phyloP scores from a whole-genome alignment of 2,888 invertebrate genomes.

The Fragum fragum region DNA sequence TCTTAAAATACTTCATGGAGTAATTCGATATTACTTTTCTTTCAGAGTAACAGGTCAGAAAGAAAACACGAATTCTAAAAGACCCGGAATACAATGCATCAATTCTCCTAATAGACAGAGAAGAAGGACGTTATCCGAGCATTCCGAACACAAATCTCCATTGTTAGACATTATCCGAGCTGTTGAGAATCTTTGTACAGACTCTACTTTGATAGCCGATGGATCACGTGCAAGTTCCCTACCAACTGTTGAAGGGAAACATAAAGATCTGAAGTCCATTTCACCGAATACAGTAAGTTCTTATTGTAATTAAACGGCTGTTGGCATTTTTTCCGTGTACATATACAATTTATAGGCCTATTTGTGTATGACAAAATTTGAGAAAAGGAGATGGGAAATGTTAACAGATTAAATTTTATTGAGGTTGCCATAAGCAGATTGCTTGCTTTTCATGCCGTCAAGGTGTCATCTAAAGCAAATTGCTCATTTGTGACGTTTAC shows the following conservation, averaged over 20 bases:
- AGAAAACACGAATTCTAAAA: neutral
- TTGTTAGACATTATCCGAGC: slow-evolving; percentile 18
- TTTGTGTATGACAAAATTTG: too few relatives aligned
- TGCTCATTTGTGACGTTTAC: neutral
- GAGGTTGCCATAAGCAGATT: neutral
- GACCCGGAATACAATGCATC: neutral
- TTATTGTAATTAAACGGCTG: too few relatives aligned
- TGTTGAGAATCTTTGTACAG: slow-evolving; percentile 50
- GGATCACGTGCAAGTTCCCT: slow-evolving; percentile 70
- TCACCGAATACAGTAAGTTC: slow-evolving; percentile 78
- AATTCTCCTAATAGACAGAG: neutral
- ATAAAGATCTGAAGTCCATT: slow-evolving; percentile 82
- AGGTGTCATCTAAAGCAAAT: neutral
- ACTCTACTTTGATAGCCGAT: slow-evolving; percentile 52
- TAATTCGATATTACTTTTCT: too few relatives aligned
- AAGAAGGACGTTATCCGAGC: neutral
- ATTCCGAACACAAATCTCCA: neutral
- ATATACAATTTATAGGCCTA: too few relatives aligned
- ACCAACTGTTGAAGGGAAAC: slow-evolving; percentile 77
- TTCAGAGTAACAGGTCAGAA: too few relatives aligned
- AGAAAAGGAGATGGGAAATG: too few relatives aligned
- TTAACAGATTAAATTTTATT: too few relatives aligned
- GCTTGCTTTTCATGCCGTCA: neutral
- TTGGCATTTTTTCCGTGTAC: too few relatives aligned
- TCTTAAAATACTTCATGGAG: too few relatives aligned